Percentiles rank a stretch among this genome's conserved stretches.
phyloP scores from a whole-genome alignment of 2,888 invertebrate species.

The Drosophila mettleri region DNA sequence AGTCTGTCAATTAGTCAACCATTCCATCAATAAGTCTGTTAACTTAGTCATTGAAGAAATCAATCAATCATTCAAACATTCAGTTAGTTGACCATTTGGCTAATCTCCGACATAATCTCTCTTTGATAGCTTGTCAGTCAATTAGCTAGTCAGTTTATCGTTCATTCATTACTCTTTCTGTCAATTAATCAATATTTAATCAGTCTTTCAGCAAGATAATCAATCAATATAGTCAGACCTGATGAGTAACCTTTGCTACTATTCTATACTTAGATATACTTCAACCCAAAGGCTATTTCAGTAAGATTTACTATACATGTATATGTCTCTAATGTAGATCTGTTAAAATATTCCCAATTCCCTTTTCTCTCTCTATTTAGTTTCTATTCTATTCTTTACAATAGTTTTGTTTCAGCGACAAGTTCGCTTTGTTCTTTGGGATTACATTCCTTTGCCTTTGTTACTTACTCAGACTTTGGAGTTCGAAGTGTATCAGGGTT shows the following conservation, averaged over 20 bases:
- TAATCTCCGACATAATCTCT: too few species aligned
- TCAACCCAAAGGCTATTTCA: background rate
- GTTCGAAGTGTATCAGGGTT: slow-evolving; percentile 84
- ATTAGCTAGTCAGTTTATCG: background rate
- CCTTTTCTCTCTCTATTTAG: too few species aligned
- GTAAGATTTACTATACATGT: background rate
- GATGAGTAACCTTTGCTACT: background rate
- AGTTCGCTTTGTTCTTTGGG: background rate
- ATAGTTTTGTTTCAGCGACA: background rate
- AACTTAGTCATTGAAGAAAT: background rate
- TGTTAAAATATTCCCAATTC: background rate
- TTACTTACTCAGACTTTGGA: slow-evolving; percentile 88
- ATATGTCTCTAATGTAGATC: background rate
- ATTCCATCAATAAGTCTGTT: too few species aligned
- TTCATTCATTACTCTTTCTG: background rate
- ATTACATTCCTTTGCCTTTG: background rate
- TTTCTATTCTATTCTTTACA: background rate
- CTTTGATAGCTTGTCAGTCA: background rate
- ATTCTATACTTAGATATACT: background rate
- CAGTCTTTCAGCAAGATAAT: background rate
- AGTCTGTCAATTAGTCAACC: background rate
- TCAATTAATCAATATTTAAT: background rate
- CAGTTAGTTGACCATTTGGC: too few species aligned
- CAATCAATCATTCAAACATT: background rate
- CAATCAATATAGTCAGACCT: background rate